Evolutionary conservation across 2,797 vertebrate species (phyloP).

Genomic region (Gallinago stenura): DNA sequence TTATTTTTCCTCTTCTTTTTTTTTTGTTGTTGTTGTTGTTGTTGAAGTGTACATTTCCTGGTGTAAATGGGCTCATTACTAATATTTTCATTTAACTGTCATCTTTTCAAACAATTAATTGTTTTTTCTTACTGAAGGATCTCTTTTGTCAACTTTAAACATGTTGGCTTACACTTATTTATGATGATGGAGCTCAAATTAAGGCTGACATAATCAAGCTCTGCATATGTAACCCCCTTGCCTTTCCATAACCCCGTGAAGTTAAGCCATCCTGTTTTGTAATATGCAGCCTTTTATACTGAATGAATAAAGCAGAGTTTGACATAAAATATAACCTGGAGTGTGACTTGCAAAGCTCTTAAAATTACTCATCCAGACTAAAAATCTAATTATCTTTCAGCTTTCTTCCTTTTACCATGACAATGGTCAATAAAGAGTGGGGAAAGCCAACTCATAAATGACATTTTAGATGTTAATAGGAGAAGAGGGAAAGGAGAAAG

Average conservation of each 20-base stretch:
- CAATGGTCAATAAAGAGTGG: conserved; percentile 14
- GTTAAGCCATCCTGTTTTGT: background rate
- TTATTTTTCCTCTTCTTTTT: too few species aligned
- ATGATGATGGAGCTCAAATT: background rate
- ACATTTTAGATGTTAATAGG: conserved; percentile 6
- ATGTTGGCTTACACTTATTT: background rate
- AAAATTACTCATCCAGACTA: conserved; percentile 42
- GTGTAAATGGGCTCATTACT: background rate
- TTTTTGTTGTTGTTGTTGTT: background rate
- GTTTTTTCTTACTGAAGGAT: background rate
- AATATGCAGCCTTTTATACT: conserved; percentile 4
- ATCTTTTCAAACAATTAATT: background rate
- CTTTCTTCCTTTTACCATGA: conserved; percentile 25
- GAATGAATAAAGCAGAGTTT: conserved; percentile 34
- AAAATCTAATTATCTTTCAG: conserved; percentile 54
- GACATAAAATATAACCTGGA: conserved; percentile 35
- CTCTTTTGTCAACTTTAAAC: background rate
- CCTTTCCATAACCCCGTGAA: background rate
- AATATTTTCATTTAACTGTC: background rate
- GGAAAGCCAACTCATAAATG: background rate
- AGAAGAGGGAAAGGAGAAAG: background rate
- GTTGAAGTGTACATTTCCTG: background rate
- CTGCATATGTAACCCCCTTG: background rate
- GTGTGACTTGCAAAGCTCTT: conserved; percentile 45
- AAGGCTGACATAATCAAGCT: conserved; percentile 16